A percentile compares a stretch with the other conserved stretches of the same genome.
These are phyloP conservation scores for Pantherophis vulpinus DNA, from an alignment of 2,797 vertebrate species.

Conservation along the genomic window DNA sequence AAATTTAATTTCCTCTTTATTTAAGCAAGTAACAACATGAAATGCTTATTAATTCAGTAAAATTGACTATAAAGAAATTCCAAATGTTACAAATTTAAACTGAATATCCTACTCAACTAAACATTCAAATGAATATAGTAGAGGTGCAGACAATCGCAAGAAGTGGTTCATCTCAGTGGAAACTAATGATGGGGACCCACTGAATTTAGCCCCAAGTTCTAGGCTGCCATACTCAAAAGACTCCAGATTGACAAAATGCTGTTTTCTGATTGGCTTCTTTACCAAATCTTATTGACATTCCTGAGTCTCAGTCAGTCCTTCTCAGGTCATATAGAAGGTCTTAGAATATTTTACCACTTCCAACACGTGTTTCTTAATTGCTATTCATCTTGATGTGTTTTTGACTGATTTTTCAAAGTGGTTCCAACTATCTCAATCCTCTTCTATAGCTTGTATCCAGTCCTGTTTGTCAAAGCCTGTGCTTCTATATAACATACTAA, in stretches of 20 bases:
- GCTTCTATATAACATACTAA: neutral
- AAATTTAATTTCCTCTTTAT: neutral
- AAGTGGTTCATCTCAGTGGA: neutral
- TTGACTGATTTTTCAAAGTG: neutral
- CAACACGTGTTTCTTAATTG: neutral
- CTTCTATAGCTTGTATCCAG: neutral
- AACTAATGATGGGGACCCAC: neutral
- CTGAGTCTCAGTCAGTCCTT: neutral
- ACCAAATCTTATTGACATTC: neutral
- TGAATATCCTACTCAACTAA: neutral
- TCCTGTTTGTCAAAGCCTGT: neutral
- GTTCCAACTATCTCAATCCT: neutral
- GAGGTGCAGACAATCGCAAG: neutral
- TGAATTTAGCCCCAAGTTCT: neutral
- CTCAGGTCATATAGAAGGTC: neutral
- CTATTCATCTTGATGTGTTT: neutral
- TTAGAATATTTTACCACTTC: neutral
- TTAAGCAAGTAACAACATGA: neutral
- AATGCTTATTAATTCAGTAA: neutral
- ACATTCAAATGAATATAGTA: neutral
- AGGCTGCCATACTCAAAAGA: neutral
- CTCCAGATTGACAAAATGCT: neutral
- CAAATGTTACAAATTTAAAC: neutral
- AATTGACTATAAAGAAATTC: neutral
- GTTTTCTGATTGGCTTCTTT: neutral